Conservation (phyloP, 2,797 vertebrate genomes). For the Lepilemur septentrionalis region DNA sequence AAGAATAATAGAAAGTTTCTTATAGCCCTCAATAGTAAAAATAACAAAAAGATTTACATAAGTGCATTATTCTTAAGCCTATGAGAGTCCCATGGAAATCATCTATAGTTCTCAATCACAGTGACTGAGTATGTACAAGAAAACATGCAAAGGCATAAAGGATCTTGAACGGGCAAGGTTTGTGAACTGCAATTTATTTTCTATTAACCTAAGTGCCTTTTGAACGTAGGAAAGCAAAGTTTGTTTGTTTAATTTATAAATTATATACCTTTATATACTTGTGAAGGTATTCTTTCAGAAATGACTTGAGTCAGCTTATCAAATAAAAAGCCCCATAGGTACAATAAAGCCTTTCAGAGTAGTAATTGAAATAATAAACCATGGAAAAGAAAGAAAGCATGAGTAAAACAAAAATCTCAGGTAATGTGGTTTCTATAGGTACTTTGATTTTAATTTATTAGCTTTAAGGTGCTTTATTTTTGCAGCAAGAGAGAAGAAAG, state of each 20-base stretch:
- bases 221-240: not conserved
- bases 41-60: not conserved
- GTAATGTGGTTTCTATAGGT: not conserved
- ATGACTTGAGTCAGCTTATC: not conserved
- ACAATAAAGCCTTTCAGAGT: not conserved
- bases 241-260: not conserved
- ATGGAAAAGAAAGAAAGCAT: not conserved
- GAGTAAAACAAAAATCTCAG: not conserved
- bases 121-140: not conserved
- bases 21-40: not conserved
- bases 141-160: not conserved
- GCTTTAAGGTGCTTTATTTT: not conserved
- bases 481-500: not conserved
- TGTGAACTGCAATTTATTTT: not conserved
- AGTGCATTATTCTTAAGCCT: not conserved
- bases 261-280: not conserved
- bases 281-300: not conserved
- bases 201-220: not conserved
- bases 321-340: not conserved
- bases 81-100: not conserved
- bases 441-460: not conserved
- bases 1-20: not conserved
- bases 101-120: not conserved
- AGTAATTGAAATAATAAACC: not conserved
- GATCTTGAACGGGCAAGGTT: not conserved